Evolutionary conservation across 2,113 vertebrate species (phyloP).

Genomic region (Lethenteron reissneri): DNA sequence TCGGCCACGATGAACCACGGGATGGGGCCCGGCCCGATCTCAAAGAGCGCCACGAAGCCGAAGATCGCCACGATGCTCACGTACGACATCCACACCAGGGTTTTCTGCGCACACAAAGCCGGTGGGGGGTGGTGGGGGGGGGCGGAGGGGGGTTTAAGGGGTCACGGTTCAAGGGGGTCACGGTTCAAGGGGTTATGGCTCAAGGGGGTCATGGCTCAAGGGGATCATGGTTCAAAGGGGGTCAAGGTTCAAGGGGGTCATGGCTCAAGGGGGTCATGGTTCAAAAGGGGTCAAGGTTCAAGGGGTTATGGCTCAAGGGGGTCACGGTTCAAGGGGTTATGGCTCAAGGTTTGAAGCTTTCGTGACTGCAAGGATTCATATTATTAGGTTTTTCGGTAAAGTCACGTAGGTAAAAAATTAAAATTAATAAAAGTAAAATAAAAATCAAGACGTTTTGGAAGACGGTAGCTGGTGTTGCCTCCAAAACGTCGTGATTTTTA

Average conservation of each 20-base stretch:
- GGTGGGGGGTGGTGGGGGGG: background rate
- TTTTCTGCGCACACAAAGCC: conserved; percentile 23
- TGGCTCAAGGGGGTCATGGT: background rate
- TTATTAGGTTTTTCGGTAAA: too few relatives aligned
- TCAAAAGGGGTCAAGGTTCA: background rate
- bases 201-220: too few relatives aligned
- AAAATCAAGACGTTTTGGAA: too few relatives aligned
- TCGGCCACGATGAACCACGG: conserved; percentile 77
- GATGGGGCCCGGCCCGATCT: conserved; percentile 62
- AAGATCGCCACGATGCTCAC: conserved; percentile 53
- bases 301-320: background rate
- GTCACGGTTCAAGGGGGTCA: too few relatives aligned
- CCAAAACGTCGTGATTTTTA: too few relatives aligned
- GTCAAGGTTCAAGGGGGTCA: background rate
- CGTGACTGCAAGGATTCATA: too few relatives aligned
- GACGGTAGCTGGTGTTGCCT: too few relatives aligned
- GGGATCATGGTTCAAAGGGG: background rate
- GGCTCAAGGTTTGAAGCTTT: too few relatives aligned
- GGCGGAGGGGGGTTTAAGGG: background rate
- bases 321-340: too few relatives aligned
- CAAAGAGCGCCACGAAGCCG: conserved; percentile 69
- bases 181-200: too few relatives aligned
- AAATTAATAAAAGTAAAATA: too few relatives aligned
- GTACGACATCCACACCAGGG: conserved; percentile 41
- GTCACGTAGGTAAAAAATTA: too few relatives aligned